phyloP scores from a whole-genome alignment of 2,113 vertebrate species.

The Pycnonotus jocosus region DNA sequence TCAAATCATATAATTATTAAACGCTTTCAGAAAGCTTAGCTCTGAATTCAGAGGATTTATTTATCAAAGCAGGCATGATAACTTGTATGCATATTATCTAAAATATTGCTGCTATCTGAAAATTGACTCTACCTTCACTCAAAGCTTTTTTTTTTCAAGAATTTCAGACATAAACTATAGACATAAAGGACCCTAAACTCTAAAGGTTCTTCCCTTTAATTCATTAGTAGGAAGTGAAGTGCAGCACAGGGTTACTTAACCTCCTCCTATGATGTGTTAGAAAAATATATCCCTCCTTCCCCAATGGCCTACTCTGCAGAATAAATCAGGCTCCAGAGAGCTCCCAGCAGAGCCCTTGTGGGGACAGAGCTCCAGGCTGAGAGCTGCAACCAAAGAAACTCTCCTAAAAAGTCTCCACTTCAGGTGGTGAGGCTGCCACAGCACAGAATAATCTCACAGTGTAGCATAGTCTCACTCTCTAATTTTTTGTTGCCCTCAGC shows the following conservation, averaged over 20 bases:
- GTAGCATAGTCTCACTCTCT: not conserved
- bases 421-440: not conserved
- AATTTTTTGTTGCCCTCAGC: not conserved
- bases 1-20: slow-evolving; percentile 65
- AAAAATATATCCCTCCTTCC: slow-evolving; percentile 38
- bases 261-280: not conserved
- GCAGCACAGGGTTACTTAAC: slow-evolving; percentile 27
- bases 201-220: not conserved
- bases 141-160: not conserved
- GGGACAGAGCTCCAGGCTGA: slow-evolving; percentile 1
- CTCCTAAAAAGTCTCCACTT: not conserved
- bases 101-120: not conserved
- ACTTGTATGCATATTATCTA: slow-evolving; percentile 22
- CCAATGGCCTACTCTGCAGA: slow-evolving; percentile 40
- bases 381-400: not conserved
- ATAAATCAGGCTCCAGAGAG: slow-evolving; percentile 33
- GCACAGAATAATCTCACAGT: not conserved
- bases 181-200: not conserved
- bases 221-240: slow-evolving; percentile 2
- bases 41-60: slow-evolving; percentile 63
- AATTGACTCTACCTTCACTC: not conserved
- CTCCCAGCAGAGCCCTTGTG: not conserved
- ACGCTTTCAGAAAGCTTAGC: slow-evolving; percentile 73
- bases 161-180: not conserved
- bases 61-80: slow-evolving; percentile 70